Base-by-base conservation (phyloP, 2,888 invertebrate species). In the Eledone cirrhosa region DNA sequence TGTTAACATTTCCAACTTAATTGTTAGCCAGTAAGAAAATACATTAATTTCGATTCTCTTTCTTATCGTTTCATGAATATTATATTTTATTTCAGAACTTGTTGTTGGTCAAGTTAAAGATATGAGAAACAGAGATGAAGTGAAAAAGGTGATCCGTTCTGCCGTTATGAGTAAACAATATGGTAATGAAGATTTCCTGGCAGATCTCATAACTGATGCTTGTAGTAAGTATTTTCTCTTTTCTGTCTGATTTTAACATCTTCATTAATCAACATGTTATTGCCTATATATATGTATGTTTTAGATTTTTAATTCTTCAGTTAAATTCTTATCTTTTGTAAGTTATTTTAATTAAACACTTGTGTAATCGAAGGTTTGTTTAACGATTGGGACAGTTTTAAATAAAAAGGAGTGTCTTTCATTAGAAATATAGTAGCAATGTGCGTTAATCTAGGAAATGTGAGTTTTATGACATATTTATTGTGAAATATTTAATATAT, bases 81-180 rank as follows among this genome's bases (percentile, higher is more conserved):
- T 41, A 41, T 11, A 13, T 31, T 33, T 69, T 33, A 1, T 80
- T 82, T 22, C 80, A 89, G 90, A 86, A 41, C 84, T 92, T 78
- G 90, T 90, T 27, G 86, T 90, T 80, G 89, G 87, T n/a, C 90
- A 88, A 81, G 94, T 97, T 13, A 95, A 95, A 86, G 93, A 94
- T 86, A 83, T 92, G 78, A 90, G 91, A 92, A 90, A 96, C 91
- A 89, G 94, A 79, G 92, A 93, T 8, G 94, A 94, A 85, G 95
- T 97, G 0, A 92, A 92, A 29, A 94, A 94, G 85, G 90, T 89
- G 29, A 93, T 99, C 76, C 94, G 93, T 83, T 93, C 97, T 0
- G 92, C 97, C 0, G 94, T 99, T 78, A 98, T 98, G 95, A 97
- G 98, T 78, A 99, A 99, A 91, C 99, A 99, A 89, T 97, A 96